These are phyloP conservation scores for Dendropsophus ebraccatus DNA, from an alignment of 2,113 vertebrate genomes.

Conservation along the genomic window DNA sequence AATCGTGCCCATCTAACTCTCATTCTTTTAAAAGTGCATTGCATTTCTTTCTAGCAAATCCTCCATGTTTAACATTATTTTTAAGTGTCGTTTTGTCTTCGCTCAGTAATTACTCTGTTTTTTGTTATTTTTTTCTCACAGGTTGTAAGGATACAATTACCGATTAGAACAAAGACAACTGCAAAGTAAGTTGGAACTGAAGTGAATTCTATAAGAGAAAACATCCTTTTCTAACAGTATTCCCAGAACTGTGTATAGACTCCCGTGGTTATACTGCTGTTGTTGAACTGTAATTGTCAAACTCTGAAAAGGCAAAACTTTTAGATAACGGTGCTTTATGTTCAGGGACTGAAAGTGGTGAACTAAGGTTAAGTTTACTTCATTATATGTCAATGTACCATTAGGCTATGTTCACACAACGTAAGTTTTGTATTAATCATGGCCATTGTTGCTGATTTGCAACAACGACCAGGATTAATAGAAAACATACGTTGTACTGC, in stretches of 20 bases:
- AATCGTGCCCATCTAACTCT: not conserved
- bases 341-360: too few relatives aligned
- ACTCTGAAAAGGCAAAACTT: not conserved
- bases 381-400: too few relatives aligned
- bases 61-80: not conserved
- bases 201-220: constrained; percentile 16
- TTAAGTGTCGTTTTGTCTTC: not conserved
- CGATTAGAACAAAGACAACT: not conserved
- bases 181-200: not conserved
- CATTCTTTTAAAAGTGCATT: not conserved
- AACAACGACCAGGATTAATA: too few relatives aligned
- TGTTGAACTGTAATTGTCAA: not conserved
- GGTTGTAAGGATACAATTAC: constrained; percentile 7
- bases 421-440: too few relatives aligned
- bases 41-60: not conserved
- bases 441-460: too few relatives aligned
- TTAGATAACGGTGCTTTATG: too few relatives aligned
- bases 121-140: not conserved
- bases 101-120: not conserved
- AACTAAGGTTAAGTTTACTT: too few relatives aligned
- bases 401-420: too few relatives aligned
- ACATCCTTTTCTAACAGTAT: not conserved
- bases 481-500: too few relatives aligned
- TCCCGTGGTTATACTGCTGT: not conserved
- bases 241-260: not conserved